A percentile compares a stretch with the other conserved stretches of the same genome.
These are phyloP conservation scores for Augochlorella aurata DNA, from an alignment of 2,888 invertebrate species.

Conservation along the genomic window DNA sequence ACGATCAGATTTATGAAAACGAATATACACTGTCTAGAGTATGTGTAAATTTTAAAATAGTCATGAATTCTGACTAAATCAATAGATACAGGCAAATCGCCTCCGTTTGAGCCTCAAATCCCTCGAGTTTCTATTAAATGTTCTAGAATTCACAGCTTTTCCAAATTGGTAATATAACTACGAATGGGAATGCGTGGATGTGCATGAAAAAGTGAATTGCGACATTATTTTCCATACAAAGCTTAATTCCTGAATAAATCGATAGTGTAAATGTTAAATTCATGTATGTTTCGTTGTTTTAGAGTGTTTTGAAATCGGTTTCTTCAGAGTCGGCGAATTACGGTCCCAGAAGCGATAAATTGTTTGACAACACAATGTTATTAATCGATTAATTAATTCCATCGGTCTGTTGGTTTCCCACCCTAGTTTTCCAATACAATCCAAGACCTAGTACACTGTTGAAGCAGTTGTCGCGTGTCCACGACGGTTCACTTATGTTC, in stretches of 20 bases:
- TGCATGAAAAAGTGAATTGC: not conserved
- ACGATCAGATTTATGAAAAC: too few species aligned
- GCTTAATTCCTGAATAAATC: slow-evolving; percentile 2
- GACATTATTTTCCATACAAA: not conserved
- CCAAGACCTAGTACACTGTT: not conserved
- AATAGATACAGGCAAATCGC: not conserved
- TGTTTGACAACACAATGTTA: not conserved
- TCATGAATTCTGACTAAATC: too few species aligned
- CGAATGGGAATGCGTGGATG: not conserved
- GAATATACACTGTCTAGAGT: too few species aligned
- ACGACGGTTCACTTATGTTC: not conserved
- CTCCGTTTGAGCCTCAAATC: not conserved
- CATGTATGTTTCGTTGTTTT: not conserved
- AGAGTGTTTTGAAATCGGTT: not conserved
- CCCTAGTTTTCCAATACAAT: not conserved
- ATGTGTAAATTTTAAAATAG: too few species aligned
- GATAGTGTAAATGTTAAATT: not conserved
- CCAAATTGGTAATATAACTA: not conserved
- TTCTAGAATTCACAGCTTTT: not conserved
- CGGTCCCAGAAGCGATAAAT: not conserved
- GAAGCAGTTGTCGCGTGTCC: too few species aligned
- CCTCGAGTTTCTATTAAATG: not conserved
- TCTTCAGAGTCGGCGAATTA: not conserved
- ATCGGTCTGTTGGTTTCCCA: not conserved
- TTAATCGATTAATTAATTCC: not conserved